Evolutionary conservation across 2,797 vertebrate genomes (phyloP).

Genomic region (Crocidura indochinensis): DNA sequence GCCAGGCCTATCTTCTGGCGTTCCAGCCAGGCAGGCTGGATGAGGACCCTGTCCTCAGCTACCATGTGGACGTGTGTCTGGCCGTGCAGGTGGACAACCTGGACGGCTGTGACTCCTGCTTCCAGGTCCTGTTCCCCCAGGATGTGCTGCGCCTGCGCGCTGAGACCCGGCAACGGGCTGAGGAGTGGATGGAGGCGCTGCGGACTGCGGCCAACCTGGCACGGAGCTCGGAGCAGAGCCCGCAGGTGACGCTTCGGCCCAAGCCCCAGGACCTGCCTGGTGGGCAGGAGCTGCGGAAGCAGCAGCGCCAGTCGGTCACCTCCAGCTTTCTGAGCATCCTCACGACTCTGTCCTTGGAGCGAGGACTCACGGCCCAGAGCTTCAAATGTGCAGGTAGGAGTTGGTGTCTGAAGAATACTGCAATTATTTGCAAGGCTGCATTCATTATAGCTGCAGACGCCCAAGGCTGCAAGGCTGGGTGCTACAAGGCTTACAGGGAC

Average conservation of each 20-base stretch:
- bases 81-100: constrained; percentile 92
- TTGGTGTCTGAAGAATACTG: too few species aligned
- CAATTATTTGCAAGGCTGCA: too few species aligned
- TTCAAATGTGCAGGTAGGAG: constrained; percentile 98
- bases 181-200: constrained; percentile 96
- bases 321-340: constrained; percentile 98
- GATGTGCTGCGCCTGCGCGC: constrained; percentile 94
- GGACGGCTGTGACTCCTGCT: constrained; percentile 91
- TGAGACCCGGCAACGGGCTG: constrained; percentile 92
- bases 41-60: constrained; percentile 94
- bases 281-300: constrained; percentile 92
- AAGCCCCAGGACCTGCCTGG: constrained; percentile 89
- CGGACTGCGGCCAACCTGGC: constrained; percentile 90
- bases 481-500: too few species aligned
- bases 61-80: constrained; percentile 93
- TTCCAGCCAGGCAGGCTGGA: constrained; percentile 94
- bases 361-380: constrained; percentile 98
- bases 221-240: constrained; percentile 88
- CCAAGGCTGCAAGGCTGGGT: too few species aligned
- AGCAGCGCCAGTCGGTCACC: constrained; percentile 97
- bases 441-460: too few species aligned
- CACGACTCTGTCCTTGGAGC: constrained; percentile 96
- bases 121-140: constrained; percentile 95
- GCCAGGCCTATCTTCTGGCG: constrained; percentile 93
- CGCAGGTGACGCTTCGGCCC: constrained; percentile 88